Evolutionary conservation across 2,888 invertebrate species (phyloP), one percentile per base, ranked within the genome.

Genomic region (Carcina quercana): DNA sequence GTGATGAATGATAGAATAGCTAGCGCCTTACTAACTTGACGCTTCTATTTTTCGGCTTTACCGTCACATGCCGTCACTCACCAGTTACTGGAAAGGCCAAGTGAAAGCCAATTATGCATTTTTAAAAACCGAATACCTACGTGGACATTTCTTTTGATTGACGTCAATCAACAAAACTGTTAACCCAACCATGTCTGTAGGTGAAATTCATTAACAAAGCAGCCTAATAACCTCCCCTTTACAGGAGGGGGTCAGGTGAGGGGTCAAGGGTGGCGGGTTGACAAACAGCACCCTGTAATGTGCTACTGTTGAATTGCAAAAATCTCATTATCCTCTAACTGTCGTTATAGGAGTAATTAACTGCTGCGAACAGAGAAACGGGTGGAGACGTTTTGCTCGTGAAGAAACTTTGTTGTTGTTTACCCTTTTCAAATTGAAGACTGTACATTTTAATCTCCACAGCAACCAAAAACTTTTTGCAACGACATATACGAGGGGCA

Each of bases 301-400:
- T 73, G 76, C 70, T 72, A 70, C 75, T 75, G 79, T 79, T 76
- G 79, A 82, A 80, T 80, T 80, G 76, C 79, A 82, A 80, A 80
- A 82, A 80, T 82, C 80, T 80, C 80, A 82, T 80, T 82, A 79
- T 75, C 62, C 62, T 78, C 80, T 80, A 80, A 79, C 80, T 78
- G 80, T 79, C 79, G 79, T 79, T 79, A 80, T 75, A 78, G 72
- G 74, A 76, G 79, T 80, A 80, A 82, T 80, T 79, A 79, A 78
- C 74, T 71, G 54, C 62, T 54, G 43, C 36, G 59, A 29, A 61
- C 54, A 66, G 43, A 4, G 38, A 34, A 40, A 39, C 34, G 32
- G 28, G 37, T 60, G 30, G 73, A 69, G 63, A 45, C 13, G 47
- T 11, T 28, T 38, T 8, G 10, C 3, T 26, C n/a, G n/a, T n/a